A percentile compares a stretch with the other conserved stretches of the same genome.
These are phyloP conservation scores for Laterallus jamaicensis DNA, from an alignment of 2,113 vertebrate genomes.

Conservation along the genomic window DNA sequence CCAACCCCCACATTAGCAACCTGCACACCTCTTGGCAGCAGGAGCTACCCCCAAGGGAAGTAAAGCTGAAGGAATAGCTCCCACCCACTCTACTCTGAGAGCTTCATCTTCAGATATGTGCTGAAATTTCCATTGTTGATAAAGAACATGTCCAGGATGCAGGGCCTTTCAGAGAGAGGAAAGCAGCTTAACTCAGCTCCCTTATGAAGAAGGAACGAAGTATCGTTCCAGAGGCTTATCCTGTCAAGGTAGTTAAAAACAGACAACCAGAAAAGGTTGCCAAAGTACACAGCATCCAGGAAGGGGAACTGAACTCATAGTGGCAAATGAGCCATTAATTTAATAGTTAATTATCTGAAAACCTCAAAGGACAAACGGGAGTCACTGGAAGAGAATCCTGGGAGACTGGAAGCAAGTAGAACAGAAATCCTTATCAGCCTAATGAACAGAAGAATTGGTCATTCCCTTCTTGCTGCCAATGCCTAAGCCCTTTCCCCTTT, in stretches of 20 bases:
- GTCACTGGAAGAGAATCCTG: background rate
- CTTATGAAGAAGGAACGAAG: background rate
- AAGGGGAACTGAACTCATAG: constrained; percentile 18
- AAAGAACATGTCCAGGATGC: background rate
- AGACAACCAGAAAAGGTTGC: background rate
- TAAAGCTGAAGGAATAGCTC: background rate
- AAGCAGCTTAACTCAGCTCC: background rate
- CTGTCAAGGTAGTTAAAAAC: background rate
- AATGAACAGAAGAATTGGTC: background rate
- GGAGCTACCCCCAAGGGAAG: background rate
- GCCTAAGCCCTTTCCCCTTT: background rate
- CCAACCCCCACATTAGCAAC: background rate
- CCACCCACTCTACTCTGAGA: background rate
- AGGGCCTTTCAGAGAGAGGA: background rate
- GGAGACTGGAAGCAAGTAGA: background rate
- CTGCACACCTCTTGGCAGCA: background rate
- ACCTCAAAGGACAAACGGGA: constrained; percentile 42
- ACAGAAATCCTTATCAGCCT: background rate
- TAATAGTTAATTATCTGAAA: constrained; percentile 26
- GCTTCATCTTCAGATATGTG: background rate
- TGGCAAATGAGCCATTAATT: constrained; percentile 39
- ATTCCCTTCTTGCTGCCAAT: background rate
- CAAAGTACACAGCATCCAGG: constrained; percentile 23
- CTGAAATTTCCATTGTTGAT: background rate
- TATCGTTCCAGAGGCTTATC: background rate